Evolutionary conservation across 2,888 invertebrate species (phyloP), one percentile per base, ranked within the genome.

Genomic region (Chrysolina americana): DNA sequence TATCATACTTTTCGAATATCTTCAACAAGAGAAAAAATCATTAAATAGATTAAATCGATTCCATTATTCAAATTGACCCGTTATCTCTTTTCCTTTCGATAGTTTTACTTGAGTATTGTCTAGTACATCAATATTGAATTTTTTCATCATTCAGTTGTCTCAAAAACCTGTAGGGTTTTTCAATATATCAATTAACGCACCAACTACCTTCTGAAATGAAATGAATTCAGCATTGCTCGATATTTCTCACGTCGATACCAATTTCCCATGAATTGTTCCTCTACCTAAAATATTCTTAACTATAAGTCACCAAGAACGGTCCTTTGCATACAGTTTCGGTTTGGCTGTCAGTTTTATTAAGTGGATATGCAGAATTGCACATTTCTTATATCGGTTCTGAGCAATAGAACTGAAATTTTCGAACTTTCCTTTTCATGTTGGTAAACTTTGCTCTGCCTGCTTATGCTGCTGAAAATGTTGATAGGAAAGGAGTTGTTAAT

Each of bases 221-320:
- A 53, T 5, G 5, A 53, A 53, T 19, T 19, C 50, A 19, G 19
- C 19, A 53, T 17, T 17, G 21, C 17, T 10, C 50, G 17, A 53
- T 53, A 53, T 44, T 44, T 53, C 17, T 53, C 50, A 53, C 8
- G 50, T 19, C 50, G 50, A 19, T 19, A 9, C 11, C 19, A 17
- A 53, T 53, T 53, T 53, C 19, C 17, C 50, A 19, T 10, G 50
- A 53, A 53, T 53, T 53, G 19, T 53, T 53, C 50, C 50, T 53
- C 17, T 9, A 17, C 65, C 23, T 48, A 65, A 65, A 65, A 65
- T 65, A 65, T 65, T 41, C 50, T 47, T 23, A 19, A 41, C 41
- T 47, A 65, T 65, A 65, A 65, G 47, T 65, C 65, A 44, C 48
- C 19, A 11, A 28, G 65, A 65, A 65, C 50, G 48, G 23, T 65